phyloP scores from a whole-genome alignment of 2,888 invertebrate genomes.

The Agonum fuliginosum region DNA sequence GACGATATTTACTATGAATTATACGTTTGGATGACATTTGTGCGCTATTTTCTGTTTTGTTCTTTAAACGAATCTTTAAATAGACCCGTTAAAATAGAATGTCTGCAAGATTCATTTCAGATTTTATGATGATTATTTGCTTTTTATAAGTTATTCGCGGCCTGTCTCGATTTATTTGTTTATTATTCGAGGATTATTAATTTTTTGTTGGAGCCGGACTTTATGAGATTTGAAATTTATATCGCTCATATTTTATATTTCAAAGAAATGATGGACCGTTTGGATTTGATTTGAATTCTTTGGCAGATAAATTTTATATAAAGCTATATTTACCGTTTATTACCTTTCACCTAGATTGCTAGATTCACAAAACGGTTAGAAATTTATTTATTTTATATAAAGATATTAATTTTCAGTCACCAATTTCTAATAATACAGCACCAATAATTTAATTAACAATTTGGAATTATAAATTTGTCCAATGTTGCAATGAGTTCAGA shows the following conservation, averaged over 20 bases:
- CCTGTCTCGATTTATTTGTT: conserved; percentile 3
- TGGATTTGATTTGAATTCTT: conserved; percentile 13
- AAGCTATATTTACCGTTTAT: no score
- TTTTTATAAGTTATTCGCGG: conserved; percentile 8
- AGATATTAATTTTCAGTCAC: no score
- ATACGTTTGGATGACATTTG: conserved; percentile 33
- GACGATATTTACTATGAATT: conserved; percentile 31
- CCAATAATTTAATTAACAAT: no score
- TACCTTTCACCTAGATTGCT: no score
- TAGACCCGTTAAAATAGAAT: conserved; percentile 25
- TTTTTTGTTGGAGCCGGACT: conserved; percentile 21
- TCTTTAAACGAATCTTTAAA: neutral
- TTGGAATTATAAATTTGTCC: no score
- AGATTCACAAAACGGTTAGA: no score
- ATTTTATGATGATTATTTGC: conserved; percentile 28
- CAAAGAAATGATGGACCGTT: neutral
- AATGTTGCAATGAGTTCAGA: no score
- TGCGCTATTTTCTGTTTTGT: conserved; percentile 6
- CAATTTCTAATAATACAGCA: no score
- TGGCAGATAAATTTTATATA: neutral
- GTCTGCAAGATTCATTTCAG: neutral
- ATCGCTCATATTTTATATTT: conserved; percentile 13
- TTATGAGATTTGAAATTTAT: conserved; percentile 4
- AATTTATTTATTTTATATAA: no score
- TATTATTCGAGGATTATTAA: neutral